Conservation (phyloP, 2,113 vertebrate genomes). For the Stegastes partitus region DNA sequence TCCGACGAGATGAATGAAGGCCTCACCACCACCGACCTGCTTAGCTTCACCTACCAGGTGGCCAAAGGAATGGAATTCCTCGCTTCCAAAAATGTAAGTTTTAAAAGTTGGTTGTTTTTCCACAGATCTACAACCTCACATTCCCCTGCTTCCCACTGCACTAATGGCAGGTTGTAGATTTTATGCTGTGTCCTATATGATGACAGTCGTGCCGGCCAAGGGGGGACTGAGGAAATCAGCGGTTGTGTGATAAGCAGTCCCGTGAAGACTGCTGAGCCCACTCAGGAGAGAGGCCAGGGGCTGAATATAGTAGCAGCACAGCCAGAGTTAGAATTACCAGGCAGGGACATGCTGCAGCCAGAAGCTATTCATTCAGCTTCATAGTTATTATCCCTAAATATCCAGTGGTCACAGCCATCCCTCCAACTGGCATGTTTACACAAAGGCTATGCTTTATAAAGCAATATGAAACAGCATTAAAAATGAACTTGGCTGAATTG, state of each 20-base stretch:
- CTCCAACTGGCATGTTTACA: constrained; percentile 72
- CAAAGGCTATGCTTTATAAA: constrained; percentile 62
- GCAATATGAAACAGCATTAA: constrained; percentile 64
- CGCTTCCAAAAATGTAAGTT: constrained; percentile 97
- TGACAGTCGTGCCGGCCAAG: constrained; percentile 58
- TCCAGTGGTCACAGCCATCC: constrained; percentile 71
- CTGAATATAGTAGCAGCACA: constrained; percentile 72
- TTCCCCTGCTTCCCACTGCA: constrained; percentile 15
- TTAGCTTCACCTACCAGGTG: constrained; percentile 98
- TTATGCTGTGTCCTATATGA: constrained; percentile 40
- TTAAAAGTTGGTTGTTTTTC: background rate
- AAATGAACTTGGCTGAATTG: constrained; percentile 47
- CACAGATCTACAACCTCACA: background rate
- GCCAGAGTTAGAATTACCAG: constrained; percentile 75
- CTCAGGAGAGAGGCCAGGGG: constrained; percentile 55
- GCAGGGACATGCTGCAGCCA: constrained; percentile 54
- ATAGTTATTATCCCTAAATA: constrained; percentile 81
- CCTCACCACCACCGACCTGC: constrained; percentile 92
- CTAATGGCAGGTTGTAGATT: constrained; percentile 32
- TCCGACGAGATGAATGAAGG: constrained; percentile 90
- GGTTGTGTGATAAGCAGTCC: constrained; percentile 72
- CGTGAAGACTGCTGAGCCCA: constrained; percentile 60
- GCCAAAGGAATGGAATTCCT: constrained; percentile 98
- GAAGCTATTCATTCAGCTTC: constrained; percentile 69
- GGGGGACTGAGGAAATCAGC: constrained; percentile 59